Evolutionary conservation across 2,113 vertebrate species (phyloP), one percentile per base, ranked within the genome.

Genomic region (Desmodus rotundus): DNA sequence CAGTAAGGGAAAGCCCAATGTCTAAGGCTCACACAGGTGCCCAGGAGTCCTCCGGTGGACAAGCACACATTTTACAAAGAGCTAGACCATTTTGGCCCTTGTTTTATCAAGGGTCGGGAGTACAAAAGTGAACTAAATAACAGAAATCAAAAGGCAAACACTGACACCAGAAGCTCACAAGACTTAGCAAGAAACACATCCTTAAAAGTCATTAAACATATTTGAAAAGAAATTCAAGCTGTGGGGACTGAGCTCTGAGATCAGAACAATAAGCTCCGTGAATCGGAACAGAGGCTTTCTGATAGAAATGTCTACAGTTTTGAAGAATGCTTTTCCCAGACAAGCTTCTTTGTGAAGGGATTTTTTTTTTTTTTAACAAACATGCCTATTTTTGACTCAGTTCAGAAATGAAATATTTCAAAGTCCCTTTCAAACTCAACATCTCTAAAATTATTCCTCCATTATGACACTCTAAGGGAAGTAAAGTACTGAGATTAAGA

Each of bases 401-500:
- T 63, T 97, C 83, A 97, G 95, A 98, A 91, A 97, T 95, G 78
- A 97, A 97, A 94, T 94, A 91, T 97, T 98, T 98, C 97, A 97
- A 97, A 97, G 94, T 89, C 74, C 7, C 90, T 97, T 98, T 97
- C 89, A 97, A 96, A 80, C 89, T 95, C n/a, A 77, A 87, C 56
- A 93, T 97, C 86, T 95, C 78, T 96, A 93, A 96, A 97, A 98
- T 96, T 96, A 94, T 85, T 97, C 47, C 41, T 97, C 96, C 89
- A 78, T 91, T 86, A 87, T 77, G 91, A 82, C 1, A 83, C 90
- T 83, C 96, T 87, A 81, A 61, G 56, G 70, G 56, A 45, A 63
- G 31, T 38, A 70, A 45, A 84, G 65, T 31, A 87, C 54, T 80
- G 95, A 82, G 67, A 89, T 76, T 96, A 91, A 96, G 77, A 91